Conservation (phyloP, 2,888 invertebrate species). For the Kryphioiulus occultus region DNA sequence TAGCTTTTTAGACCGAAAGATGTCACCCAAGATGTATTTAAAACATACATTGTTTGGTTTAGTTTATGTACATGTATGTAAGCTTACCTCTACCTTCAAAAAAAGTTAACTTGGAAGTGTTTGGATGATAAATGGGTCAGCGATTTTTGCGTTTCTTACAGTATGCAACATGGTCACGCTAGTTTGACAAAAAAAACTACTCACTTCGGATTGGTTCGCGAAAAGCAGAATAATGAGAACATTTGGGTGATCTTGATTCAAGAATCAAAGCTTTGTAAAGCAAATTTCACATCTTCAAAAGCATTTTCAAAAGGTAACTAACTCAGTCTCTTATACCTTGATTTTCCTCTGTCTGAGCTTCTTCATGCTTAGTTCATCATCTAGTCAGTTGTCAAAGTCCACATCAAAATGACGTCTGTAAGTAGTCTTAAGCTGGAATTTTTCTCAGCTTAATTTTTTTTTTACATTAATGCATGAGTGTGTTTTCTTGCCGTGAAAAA, state of each 20-base stretch:
- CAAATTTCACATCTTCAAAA: not conserved
- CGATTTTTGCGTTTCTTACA: not conserved
- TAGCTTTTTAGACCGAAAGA: not conserved
- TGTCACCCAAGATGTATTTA: not conserved
- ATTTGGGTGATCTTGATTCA: not conserved
- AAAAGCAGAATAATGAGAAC: not conserved
- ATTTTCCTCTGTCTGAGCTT: not conserved
- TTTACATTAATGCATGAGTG: not conserved
- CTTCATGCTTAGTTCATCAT: not conserved
- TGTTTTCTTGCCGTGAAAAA: too few species aligned
- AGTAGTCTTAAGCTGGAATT: not conserved
- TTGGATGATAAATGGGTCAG: not conserved
- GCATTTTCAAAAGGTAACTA: not conserved
- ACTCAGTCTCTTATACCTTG: not conserved
- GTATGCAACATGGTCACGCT: conserved; percentile 27
- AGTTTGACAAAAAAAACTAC: not conserved
- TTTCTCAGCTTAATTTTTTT: not conserved
- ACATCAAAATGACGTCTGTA: not conserved
- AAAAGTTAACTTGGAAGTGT: not conserved
- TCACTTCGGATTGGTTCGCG: not conserved
- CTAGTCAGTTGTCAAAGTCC: not conserved
- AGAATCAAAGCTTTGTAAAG: not conserved
- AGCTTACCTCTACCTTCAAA: not conserved
- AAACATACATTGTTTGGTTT: not conserved
- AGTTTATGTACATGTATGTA: not conserved